Conservation (phyloP, 2,888 invertebrate species). For the Chrysolina oricalcia region DNA sequence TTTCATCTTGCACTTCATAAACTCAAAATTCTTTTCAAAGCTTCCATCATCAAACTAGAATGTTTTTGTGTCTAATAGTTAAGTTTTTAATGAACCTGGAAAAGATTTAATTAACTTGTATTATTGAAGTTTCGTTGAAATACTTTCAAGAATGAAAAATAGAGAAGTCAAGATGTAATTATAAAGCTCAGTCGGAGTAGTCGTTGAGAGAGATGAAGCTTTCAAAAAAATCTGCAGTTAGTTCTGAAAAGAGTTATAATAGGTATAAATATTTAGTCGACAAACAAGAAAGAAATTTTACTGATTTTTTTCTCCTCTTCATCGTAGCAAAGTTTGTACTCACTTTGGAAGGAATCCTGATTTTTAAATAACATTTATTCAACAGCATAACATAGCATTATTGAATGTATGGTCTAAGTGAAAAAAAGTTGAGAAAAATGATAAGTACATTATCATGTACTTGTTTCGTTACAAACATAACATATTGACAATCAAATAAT, state of each 20-base stretch:
- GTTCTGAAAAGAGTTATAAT: background rate
- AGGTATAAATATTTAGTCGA: background rate
- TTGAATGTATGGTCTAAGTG: no score
- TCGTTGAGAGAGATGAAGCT: background rate
- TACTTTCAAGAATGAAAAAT: conserved; percentile 3
- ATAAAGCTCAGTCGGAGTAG: background rate
- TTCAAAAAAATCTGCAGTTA: conserved; percentile 1
- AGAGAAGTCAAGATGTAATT: conserved; percentile 1
- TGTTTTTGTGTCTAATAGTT: conserved; percentile 4
- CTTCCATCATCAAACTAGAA: conserved; percentile 11
- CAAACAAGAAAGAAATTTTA: no score
- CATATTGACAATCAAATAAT: conserved; percentile 33
- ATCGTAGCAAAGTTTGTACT: no score
- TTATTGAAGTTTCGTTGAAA: conserved; percentile 8
- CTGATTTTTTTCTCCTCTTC: no score
- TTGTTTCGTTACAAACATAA: no score
- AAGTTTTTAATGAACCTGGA: conserved; percentile 21
- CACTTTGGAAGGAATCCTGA: no score
- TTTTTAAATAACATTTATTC: no score
- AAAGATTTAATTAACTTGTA: conserved; percentile 17
- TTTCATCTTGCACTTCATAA: background rate
- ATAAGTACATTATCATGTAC: no score
- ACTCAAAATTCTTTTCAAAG: background rate
- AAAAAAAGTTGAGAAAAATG: no score
- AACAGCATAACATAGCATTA: no score